Percentiles rank a stretch among this genome's conserved stretches.
These are phyloP conservation scores for Mimumesa dahlbomi DNA, from an alignment of 2,888 invertebrate species.

Conservation along the genomic window DNA sequence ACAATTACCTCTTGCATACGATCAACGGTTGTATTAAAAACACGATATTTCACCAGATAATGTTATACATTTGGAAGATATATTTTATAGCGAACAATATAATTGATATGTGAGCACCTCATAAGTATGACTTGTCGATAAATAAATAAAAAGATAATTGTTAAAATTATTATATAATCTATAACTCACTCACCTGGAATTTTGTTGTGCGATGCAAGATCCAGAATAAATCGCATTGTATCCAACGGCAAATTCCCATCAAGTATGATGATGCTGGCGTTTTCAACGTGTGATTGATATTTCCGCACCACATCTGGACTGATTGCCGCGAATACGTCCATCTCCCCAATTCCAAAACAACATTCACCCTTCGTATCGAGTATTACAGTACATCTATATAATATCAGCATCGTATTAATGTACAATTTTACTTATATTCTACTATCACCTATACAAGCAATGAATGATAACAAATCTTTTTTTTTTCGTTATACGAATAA, in stretches of 20 bases:
- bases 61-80: background rate
- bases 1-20: background rate
- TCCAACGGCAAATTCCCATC: conserved; percentile 91
- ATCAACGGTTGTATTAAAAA: background rate
- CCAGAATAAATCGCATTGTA: conserved; percentile 85
- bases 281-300: conserved; percentile 83
- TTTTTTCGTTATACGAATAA: too few relatives aligned
- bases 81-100: too few relatives aligned
- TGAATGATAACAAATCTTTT: conserved; percentile 70
- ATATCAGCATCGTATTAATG: background rate
- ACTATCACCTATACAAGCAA: too few relatives aligned
- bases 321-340: conserved; percentile 89
- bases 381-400: conserved; percentile 86
- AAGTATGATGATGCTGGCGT: conserved; percentile 88
- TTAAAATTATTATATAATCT: too few relatives aligned
- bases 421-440: too few relatives aligned
- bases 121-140: too few relatives aligned
- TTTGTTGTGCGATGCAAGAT: conserved; percentile 83
- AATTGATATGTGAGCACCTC: too few relatives aligned
- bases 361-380: conserved; percentile 90
- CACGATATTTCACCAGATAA: too few relatives aligned
- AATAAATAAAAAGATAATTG: too few relatives aligned
- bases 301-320: conserved; percentile 84
- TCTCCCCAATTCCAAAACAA: conserved; percentile 90
- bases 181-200: conserved; percentile 87